Percentiles rank a stretch among this genome's conserved stretches.
Evolutionary conservation across 2,888 invertebrate species (phyloP).

Genomic region (Apotomis capreana): DNA sequence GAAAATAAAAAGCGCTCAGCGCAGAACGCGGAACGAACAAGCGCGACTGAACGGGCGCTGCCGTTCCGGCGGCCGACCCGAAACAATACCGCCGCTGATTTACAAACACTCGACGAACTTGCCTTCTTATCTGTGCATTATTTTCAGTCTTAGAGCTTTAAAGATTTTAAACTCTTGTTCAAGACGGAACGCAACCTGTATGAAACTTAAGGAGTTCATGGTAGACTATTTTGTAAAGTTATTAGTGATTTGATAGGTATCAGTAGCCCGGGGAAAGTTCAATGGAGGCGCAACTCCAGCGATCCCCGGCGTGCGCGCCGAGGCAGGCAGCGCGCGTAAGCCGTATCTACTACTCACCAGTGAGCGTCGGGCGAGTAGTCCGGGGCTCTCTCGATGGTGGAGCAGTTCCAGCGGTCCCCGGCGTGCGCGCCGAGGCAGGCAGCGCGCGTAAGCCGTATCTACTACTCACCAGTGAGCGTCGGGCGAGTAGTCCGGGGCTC

Average conservation of each 20-base stretch:
- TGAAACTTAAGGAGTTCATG: too few relatives aligned
- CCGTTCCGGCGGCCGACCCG: slow-evolving; percentile 67
- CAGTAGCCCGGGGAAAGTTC: slow-evolving; percentile 86
- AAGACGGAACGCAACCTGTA: slow-evolving; percentile 48
- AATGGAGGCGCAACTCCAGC: slow-evolving; percentile 94
- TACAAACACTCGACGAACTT: slow-evolving; percentile 70
- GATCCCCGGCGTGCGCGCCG: slow-evolving; percentile 86
- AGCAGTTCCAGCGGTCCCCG: slow-evolving; percentile 93
- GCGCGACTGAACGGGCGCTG: slow-evolving; percentile 64
- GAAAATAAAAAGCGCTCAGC: slow-evolving; percentile 68
- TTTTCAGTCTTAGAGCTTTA: slow-evolving; percentile 60
- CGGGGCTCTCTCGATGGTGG: slow-evolving; percentile 88
- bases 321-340: slow-evolving; percentile 88
- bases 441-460: slow-evolving; percentile 81
- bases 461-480: slow-evolving; percentile 87
- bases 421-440: slow-evolving; percentile 89
- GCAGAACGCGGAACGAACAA: slow-evolving; percentile 67
- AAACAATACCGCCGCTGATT: slow-evolving; percentile 64
- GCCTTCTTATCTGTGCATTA: slow-evolving; percentile 70
- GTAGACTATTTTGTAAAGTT: too few relatives aligned
- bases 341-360: slow-evolving; percentile 81
- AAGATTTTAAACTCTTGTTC: slow-evolving; percentile 49
- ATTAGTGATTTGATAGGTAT: too few relatives aligned
- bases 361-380: slow-evolving; percentile 88
- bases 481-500: slow-evolving; percentile 88